Evolutionary conservation across 2,797 vertebrate species (phyloP), one percentile per base, ranked within the genome.

Genomic region (Naso thynnoides): DNA sequence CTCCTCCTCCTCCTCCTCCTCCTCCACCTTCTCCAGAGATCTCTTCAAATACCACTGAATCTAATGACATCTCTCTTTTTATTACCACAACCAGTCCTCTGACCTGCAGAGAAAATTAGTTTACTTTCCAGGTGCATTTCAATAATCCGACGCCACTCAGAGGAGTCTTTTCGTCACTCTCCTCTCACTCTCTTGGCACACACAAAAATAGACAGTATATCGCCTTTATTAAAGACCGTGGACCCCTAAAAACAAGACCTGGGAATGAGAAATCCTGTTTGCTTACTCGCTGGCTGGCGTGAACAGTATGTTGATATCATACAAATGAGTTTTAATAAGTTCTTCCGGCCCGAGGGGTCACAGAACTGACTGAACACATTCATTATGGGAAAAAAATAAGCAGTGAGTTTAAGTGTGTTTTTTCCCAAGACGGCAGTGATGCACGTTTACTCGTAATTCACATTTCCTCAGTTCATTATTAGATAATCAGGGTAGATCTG

Each of bases 41-140:
- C 84, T 87, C 78, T 81, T 81, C 86, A 89, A 91, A 89, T 86
- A 88, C 83, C 70, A 76, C 82, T 63, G 84, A 71, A 84, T 90
- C 83, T 90, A 92, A 92, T 90, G 84, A 86, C 89, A 85, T 89
- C 86, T 78, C 80, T 81, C 81, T 76, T 87, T 90, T 90, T 90
- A 92, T 91, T 90, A 89, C 82, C 89, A 89, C 87, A 89, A 90
- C 80, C 84, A 87, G 83, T 85, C 82, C 83, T 90, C 83, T 88
- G 90, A 92, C 86, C 88, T 47, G 0, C 42, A 4, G 70, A 86
- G 81, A 82, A 88, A 88, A 90, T 91, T 24, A 78, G 84, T 90
- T 90, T 85, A 89, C 86, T 86, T 87, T 89, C 78, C 80, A 85
- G 85, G 85, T 76, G 89, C 77, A 82, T 87, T 87, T 89, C 84